phyloP scores from a whole-genome alignment of 2,113 vertebrate species.

The Mionectes macconnelli region DNA sequence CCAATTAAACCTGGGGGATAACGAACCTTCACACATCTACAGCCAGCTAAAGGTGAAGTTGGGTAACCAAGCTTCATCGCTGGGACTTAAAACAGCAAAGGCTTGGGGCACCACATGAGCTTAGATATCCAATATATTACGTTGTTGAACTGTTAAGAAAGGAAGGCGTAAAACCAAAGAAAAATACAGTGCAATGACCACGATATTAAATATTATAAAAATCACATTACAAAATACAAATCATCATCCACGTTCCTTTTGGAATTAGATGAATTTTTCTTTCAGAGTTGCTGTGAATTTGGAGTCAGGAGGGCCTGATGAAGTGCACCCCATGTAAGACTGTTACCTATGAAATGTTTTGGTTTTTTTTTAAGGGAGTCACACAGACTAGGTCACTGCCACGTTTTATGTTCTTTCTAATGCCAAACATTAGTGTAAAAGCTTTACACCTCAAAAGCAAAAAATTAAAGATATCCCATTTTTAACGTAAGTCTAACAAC shows the following conservation, averaged over 20 bases:
- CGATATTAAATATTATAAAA: background rate
- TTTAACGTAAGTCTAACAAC: background rate
- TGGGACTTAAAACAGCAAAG: background rate
- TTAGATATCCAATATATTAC: background rate
- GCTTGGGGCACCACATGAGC: background rate
- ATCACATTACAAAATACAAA: background rate
- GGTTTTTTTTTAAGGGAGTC: background rate
- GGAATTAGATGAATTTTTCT: background rate
- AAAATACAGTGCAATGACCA: background rate
- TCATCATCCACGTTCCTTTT: background rate
- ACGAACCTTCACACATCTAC: fast-evolving
- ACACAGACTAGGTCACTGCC: background rate
- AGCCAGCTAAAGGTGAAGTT: background rate
- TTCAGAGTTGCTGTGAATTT: background rate
- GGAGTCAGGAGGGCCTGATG: background rate
- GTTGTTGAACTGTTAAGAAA: background rate
- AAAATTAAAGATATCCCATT: background rate
- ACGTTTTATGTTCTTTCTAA: background rate
- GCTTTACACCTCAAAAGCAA: background rate
- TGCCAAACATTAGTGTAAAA: background rate
- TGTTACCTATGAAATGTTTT: background rate
- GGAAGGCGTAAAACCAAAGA: background rate
- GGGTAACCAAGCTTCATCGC: background rate
- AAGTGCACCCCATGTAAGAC: background rate
- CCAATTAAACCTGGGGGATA: background rate